Conservation (phyloP, 1,140 invertebrate species). For the Listronotus bonariensis region DNA sequence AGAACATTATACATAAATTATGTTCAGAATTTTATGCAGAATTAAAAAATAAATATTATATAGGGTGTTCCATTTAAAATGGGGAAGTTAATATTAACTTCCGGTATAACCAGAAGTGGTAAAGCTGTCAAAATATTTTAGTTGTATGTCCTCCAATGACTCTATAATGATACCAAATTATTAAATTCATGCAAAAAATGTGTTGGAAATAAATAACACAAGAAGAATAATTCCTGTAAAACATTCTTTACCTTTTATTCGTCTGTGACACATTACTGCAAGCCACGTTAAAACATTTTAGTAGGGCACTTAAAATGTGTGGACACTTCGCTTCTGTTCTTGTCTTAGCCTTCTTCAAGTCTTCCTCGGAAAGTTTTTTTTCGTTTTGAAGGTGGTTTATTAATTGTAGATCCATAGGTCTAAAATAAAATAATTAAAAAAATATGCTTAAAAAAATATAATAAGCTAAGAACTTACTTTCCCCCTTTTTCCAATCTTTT, state of each 20-base stretch:
- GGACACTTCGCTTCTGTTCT: conserved; percentile 42
- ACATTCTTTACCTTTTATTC: conserved; percentile 38
- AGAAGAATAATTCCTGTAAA: no score
- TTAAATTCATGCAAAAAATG: no score
- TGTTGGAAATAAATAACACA: no score
- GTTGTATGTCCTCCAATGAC: no score
- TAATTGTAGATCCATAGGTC: conserved; percentile 47
- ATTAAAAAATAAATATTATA: no score
- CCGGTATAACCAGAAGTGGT: no score
- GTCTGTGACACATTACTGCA: conserved; percentile 60
- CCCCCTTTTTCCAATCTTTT: conserved; percentile 64
- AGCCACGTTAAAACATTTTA: conserved; percentile 46
- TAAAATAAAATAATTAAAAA: conserved; percentile 36
- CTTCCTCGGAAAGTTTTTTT: conserved; percentile 42
- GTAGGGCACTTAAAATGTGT: conserved; percentile 39
- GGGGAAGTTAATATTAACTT: no score
- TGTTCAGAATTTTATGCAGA: no score
- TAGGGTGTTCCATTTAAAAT: no score
- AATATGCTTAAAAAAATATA: conserved; percentile 5
- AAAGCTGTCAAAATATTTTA: no score
- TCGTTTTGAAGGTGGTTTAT: conserved; percentile 40
- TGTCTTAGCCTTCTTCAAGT: conserved; percentile 40
- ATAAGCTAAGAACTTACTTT: conserved; percentile 45
- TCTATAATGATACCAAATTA: no score
- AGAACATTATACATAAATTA: no score